phyloP scores from a whole-genome alignment of 2,888 invertebrate genomes.

The Polymixis flavicincta region DNA sequence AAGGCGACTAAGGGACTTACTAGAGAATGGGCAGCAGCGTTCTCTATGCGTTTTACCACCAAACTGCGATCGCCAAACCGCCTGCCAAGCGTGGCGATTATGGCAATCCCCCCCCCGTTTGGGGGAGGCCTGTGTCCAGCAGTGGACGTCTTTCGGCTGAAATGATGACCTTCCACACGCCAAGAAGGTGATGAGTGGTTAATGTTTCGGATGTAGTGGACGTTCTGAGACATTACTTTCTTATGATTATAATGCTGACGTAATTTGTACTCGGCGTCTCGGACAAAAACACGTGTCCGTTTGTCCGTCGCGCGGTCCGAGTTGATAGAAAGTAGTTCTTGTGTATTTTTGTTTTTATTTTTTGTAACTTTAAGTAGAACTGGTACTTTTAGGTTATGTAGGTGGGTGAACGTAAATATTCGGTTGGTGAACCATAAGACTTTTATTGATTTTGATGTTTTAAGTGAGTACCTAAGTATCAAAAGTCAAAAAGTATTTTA shows the following conservation, averaged over 20 bases:
- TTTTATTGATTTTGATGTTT: neutral
- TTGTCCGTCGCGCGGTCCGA: conserved; percentile 55
- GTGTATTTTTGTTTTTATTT: conserved; percentile 38
- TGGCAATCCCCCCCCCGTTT: no score
- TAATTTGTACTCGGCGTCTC: conserved; percentile 44
- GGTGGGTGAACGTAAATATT: conserved; percentile 42
- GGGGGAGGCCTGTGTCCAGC: no score
- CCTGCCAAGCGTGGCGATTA: no score
- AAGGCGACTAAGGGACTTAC: no score
- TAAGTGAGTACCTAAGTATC: no score
- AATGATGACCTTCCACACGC: no score
- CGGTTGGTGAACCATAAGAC: neutral
- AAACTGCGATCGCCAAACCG: no score
- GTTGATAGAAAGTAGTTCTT: conserved; percentile 64
- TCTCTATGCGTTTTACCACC: no score
- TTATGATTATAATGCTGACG: conserved; percentile 33
- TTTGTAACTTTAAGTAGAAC: conserved; percentile 5
- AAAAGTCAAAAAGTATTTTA: no score
- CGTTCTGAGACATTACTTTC: conserved; percentile 17
- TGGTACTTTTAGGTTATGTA: conserved; percentile 10
- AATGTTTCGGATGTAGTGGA: neutral
- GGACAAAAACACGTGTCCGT: conserved; percentile 60
- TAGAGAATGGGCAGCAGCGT: no score
- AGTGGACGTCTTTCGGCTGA: no score
- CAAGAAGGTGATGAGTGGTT: neutral